Evolutionary conservation across 1,140 invertebrate species (phyloP), one percentile per base, ranked within the genome.

Genomic region (Drosophila navojoa): DNA sequence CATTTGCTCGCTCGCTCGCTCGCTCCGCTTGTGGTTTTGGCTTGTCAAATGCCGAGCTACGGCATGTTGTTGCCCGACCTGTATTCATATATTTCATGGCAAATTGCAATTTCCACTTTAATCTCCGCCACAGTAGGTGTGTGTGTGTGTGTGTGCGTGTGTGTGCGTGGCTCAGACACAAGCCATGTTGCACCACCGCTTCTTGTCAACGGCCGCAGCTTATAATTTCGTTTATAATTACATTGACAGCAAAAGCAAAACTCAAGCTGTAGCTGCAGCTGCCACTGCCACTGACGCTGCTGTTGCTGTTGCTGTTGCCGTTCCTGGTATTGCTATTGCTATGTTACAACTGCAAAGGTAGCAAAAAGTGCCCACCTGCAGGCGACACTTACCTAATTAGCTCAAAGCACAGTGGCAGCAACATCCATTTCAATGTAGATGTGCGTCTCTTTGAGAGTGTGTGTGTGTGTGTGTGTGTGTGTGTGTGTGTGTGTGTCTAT

Each of bases 161-260:
- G 19, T 22, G 19, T 3, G 19, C 55, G 64, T 52, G 58, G 64
- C 42, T 16, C 38, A 40, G 53, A 15, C 49, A n/a, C 4, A 16
- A 53, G 32, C 50, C 29, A 35, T 27, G 27, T 25, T 7, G 47
- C 40, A 22, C 32, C 55, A 60, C 57, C 59, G 53, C 44, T 22
- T 49, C 32, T 19, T 47, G 59, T 66, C 68, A 59, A 49, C 63
- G 63, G 64, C 68, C 84, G 61, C 84, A 89, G 84, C 80, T 89
- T 84, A 89, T 90, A 84, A 90, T 89, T 89, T 80, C 79, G 85
- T 76, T 89, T 90, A 89, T 89, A 89, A 89, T 89, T 89, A 90
- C 85, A 82, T 76, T 67, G 68, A 80, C 82, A 70, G 62, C 64
- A 69, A 80, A 57, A 49, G 61, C 71, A 72, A 60, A 85, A 74